phyloP scores from a whole-genome alignment of 1,140 invertebrate species.

The Pseudomyrmex gracilis region DNA sequence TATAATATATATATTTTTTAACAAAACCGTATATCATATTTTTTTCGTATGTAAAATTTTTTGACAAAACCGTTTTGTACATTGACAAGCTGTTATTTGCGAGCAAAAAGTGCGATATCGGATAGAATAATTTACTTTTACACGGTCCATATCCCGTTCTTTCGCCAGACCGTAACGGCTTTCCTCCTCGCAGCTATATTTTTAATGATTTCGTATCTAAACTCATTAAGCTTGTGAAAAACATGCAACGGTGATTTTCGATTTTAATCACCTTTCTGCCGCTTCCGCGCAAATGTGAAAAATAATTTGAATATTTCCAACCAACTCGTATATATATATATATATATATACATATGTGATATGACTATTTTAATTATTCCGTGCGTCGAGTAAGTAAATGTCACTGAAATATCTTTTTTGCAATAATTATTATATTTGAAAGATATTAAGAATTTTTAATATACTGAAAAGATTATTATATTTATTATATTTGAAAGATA shows the following conservation, averaged over 20 bases:
- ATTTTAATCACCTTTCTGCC: conserved; percentile 48
- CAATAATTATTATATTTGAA: conserved; percentile 24
- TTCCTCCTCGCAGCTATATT: conserved; percentile 60
- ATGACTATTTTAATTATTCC: conserved; percentile 39
- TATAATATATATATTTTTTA: too few species aligned
- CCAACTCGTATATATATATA: not conserved
- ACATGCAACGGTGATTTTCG: conserved; percentile 48
- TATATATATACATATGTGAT: not conserved
- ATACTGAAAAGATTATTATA: too few species aligned
- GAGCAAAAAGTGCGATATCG: conserved; percentile 57
- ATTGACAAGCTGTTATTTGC: conserved; percentile 68
- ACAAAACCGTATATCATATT: too few species aligned
- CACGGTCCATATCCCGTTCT: conserved; percentile 49
- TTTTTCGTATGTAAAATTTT: too few species aligned
- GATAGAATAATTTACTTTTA: conserved; percentile 67
- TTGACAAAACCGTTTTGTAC: conserved; percentile 44
- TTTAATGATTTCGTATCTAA: conserved; percentile 66
- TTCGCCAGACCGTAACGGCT: conserved; percentile 55
- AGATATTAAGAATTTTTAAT: not conserved
- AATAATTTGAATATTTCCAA: conserved; percentile 44
- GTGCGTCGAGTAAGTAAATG: conserved; percentile 18
- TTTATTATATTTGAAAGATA: conserved; percentile 19
- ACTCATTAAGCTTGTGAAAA: conserved; percentile 42
- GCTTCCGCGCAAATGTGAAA: conserved; percentile 20
- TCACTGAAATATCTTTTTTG: conserved; percentile 9